Evolutionary conservation across 2,888 invertebrate species (phyloP), one percentile per base, ranked within the genome.

Genomic region (Drosophila antonietae): DNA sequence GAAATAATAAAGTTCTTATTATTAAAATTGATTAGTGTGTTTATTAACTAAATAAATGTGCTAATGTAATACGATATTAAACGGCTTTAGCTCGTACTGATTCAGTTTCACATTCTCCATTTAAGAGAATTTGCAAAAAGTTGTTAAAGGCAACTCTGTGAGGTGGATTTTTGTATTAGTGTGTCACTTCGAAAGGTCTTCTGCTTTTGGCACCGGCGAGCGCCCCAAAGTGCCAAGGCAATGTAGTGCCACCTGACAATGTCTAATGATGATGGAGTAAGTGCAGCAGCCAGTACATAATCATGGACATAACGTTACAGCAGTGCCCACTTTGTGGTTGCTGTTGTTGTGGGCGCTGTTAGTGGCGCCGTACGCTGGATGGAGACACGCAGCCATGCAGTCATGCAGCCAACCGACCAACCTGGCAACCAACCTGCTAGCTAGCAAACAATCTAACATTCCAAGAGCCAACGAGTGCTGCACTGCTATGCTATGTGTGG

Each of bases 201-300:
- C 52, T 52, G 57, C 62, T 78, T 84, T 85, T 73, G 90, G 88
- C 90, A 68, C 43, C 35, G 59, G 20, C 37, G 64, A 62, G 49
- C 57, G 72, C 35, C 33, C 44, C 55, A 78, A 84, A 88, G 80
- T 80, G 82, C 74, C 85, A 73, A 58, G 80, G 52, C 69, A 68
- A 76, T 80, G 72, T 73, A 67, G 64, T 69, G 75, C 75, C 77
- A 72, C 71, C 76, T 84, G 83, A 82, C 80, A 82, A 71, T 75
- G 78, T 76, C 78, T 84, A 84, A 84, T 87, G 87, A 87, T 84
- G 83, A 84, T 80, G 75, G 79, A 86, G 81, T 83, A 84, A 83
- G 83, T 76, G 82, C 78, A 80, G 68, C 67, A 68, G 63, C 73
- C 73, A 79, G 73, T 64, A 75, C 72, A 79, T 79, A 79, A 79